Conservation (phyloP, 2,888 invertebrate species). For the Caenorhabditis angaria region DNA sequence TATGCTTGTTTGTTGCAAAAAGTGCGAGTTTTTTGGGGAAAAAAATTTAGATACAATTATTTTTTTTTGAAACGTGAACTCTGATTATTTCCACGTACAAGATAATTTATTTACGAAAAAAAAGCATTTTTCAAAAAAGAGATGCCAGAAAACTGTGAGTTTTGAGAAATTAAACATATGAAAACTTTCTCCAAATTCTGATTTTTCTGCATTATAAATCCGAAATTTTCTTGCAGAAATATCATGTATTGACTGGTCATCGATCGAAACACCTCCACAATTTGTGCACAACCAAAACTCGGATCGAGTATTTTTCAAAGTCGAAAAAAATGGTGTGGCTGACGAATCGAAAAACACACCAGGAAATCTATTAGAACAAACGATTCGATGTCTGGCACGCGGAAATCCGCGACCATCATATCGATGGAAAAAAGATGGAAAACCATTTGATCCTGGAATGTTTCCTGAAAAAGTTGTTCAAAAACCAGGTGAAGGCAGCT, state of each 20-base stretch:
- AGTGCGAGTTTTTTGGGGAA: not conserved
- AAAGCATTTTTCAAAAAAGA: no score
- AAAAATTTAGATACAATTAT: no score
- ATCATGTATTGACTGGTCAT: constrained; percentile 50
- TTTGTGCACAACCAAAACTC: constrained; percentile 64
- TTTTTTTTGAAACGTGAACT: no score
- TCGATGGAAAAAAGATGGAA: constrained; percentile 94
- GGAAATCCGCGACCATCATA: constrained; percentile 89
- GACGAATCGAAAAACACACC: constrained; percentile 37
- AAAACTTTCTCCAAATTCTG: no score
- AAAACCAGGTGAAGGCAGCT: constrained; percentile 82
- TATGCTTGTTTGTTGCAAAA: no score
- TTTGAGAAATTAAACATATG: no score
- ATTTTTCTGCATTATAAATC: no score
- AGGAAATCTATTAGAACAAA: constrained; percentile 72
- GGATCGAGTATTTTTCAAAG: constrained; percentile 62
- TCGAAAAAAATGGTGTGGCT: constrained; percentile 53
- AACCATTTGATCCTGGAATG: constrained; percentile 80
- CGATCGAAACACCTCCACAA: constrained; percentile 67
- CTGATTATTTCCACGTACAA: no score
- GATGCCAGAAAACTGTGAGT: no score
- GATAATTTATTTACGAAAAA: no score
- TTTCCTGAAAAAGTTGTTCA: constrained; percentile 87
- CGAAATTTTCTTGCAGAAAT: not conserved
- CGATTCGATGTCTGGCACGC: constrained; percentile 94